These are phyloP conservation scores for Temnothorax curvispinosus DNA, from an alignment of 1,140 invertebrate genomes.

Conservation along the genomic window DNA sequence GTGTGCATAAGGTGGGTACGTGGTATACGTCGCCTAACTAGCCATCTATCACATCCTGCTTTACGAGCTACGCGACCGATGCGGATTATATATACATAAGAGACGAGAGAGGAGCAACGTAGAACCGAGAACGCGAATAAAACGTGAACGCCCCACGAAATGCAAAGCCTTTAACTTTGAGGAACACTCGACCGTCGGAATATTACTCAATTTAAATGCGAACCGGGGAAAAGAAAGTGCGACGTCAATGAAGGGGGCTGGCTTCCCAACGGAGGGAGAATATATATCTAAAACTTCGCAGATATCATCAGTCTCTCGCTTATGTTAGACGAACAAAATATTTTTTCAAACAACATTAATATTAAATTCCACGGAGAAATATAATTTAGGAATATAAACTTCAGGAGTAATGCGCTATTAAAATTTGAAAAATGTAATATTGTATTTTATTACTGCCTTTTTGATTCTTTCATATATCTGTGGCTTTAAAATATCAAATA, in stretches of 20 bases:
- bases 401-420: not conserved
- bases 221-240: conserved; percentile 54
- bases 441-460: not conserved
- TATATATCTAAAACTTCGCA: conserved; percentile 57
- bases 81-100: conserved; percentile 46
- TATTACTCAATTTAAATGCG: conserved; percentile 74
- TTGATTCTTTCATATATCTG: not conserved
- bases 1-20: conserved; percentile 60
- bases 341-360: not conserved
- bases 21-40: conserved; percentile 60
- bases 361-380: not conserved
- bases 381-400: not conserved
- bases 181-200: conserved; percentile 54
- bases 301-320: conserved; percentile 57
- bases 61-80: conserved; percentile 46
- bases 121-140: conserved; percentile 38
- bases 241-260: conserved; percentile 17
- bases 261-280: conserved; percentile 38
- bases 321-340: conserved; percentile 37
- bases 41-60: conserved; percentile 65
- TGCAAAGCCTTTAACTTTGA: conserved; percentile 70
- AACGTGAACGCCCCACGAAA: conserved; percentile 61
- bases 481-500: conserved; percentile 26
- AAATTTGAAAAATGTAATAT: not conserved
- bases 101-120: not conserved